Conservation (phyloP, 2,113 vertebrate species). For the Bucco capensis region DNA sequence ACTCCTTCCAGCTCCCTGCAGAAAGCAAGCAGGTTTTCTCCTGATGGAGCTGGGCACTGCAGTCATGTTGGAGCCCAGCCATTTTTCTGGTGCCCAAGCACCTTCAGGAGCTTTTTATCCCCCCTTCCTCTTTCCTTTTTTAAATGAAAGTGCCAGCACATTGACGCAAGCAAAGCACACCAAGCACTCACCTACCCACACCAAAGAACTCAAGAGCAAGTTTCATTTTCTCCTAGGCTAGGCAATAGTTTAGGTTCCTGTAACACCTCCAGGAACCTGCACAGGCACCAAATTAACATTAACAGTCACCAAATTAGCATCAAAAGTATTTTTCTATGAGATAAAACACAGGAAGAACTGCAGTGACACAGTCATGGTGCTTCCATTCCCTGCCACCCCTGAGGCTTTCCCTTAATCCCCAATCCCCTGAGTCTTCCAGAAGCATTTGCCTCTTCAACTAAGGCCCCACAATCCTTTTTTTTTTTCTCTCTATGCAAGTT, state of each 20-base stretch:
- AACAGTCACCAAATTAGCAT: neutral
- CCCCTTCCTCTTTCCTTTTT: fast-evolving
- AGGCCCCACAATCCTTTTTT: neutral
- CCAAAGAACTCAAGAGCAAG: neutral
- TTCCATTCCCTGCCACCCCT: neutral
- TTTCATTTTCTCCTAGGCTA: neutral
- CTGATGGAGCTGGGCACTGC: neutral
- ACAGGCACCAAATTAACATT: neutral
- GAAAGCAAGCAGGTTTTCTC: neutral
- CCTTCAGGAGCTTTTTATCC: fast-evolving
- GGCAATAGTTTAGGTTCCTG: neutral
- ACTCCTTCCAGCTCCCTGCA: neutral
- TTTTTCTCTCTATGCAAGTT: neutral
- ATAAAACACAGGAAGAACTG: neutral
- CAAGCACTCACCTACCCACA: neutral
- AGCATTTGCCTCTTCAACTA: neutral
- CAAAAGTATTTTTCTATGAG: neutral
- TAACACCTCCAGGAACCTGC: neutral
- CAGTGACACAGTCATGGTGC: neutral
- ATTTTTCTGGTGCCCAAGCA: neutral
- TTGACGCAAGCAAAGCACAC: neutral
- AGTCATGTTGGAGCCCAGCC: neutral
- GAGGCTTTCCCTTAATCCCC: neutral
- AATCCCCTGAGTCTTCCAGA: neutral
- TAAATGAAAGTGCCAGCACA: neutral